Evolutionary conservation across 1,140 invertebrate species (phyloP).

Genomic region (Andrena cerasifolii): DNA sequence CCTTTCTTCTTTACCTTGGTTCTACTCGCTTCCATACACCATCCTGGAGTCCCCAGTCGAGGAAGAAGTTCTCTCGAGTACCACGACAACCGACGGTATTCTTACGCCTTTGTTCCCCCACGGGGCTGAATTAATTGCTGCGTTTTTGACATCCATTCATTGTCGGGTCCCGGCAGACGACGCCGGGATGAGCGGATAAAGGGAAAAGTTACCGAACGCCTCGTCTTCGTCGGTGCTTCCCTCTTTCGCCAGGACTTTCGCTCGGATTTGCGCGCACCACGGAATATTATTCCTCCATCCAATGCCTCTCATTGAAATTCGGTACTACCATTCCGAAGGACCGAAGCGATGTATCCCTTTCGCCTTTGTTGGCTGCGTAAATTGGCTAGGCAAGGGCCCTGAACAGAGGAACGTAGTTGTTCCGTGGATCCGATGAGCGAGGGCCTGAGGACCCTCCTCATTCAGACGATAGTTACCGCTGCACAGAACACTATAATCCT

Average conservation of each 20-base stretch:
- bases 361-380: background rate
- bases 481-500: no score
- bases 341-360: constrained; percentile 7
- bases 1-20: constrained; percentile 59
- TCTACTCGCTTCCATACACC: constrained; percentile 26
- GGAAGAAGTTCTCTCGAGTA: constrained; percentile 75
- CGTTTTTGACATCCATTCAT: constrained; percentile 81
- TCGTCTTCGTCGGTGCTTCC: constrained; percentile 45
- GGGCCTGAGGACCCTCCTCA: no score
- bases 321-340: constrained; percentile 32
- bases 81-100: constrained; percentile 71
- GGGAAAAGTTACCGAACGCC: constrained; percentile 73
- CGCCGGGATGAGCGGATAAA: constrained; percentile 72
- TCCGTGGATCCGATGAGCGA: no score
- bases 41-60: constrained; percentile 47
- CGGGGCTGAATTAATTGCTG: constrained; percentile 80
- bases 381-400: background rate
- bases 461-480: no score
- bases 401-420: no score
- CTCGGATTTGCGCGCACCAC: background rate
- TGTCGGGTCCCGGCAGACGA: constrained; percentile 70
- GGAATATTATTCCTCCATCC: constrained; percentile 65
- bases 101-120: constrained; percentile 77
- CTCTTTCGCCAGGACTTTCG: constrained; percentile 21
- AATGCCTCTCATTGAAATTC: constrained; percentile 14